Base-by-base conservation (phyloP, 1,140 invertebrate genomes). In the Phymastichus coffea region DNA sequence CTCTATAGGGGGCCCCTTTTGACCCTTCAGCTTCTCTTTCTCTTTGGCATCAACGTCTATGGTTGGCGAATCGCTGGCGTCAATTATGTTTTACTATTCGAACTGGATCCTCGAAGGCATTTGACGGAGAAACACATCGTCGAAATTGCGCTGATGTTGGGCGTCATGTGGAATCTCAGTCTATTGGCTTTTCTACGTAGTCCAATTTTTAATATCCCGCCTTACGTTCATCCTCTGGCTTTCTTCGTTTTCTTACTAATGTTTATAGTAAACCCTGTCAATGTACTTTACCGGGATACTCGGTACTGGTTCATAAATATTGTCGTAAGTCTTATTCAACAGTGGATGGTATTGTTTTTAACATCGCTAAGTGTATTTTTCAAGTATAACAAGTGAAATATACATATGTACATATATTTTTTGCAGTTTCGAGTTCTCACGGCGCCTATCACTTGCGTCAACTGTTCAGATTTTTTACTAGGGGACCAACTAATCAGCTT, bases 71-170 rank as follows among this genome's bases (percentile, higher is more conserved):
- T 88, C 40, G 92, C 91, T 0, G 93, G 94, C 15, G 92, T 94
- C 12, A 94, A 97, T 77, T 94, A 97, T 76, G 93, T 97, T 1
- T 83, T 96, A 0, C 97, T 96, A 61, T 96, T 97, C 70, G 94
- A 96, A 76, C 79, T 97, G 25, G 92, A 96, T 81, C 94, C 94
- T 1, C 80, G 94, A 46, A 91, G 94, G 76, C 93, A 96, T 81
- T 76, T 88, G 1, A 86, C 91, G 2, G 92, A 94, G 72, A 90
- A 89, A 66, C 89, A 95, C 68, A 80, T 96, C 1, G 89, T 96
- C 81, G 93, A 96, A 83, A 80, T 95, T 62, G 90, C 93, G 0
- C 85, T 89, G 1, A 88, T 94, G 48, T 87, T 95, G 71, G 90
- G 91, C 22, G 88, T 95, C 4, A 81, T 94, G 14, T 96, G 93